Evolutionary conservation across 2,113 vertebrate species (phyloP), one percentile per base, ranked within the genome.

Genomic region (Corythoichthys intestinalis): DNA sequence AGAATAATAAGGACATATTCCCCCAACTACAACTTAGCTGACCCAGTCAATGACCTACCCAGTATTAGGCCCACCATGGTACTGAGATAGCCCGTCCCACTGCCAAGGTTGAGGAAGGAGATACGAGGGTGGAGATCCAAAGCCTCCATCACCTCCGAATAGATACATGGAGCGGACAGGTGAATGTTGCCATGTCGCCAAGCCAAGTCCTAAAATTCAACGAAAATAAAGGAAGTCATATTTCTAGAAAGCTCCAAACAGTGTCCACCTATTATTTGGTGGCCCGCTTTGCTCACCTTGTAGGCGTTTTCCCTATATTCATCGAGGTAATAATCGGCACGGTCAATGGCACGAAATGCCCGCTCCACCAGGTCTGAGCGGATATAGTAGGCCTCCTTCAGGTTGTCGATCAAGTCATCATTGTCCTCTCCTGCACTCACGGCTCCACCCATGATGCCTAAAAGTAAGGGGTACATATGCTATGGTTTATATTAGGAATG

Each of bases 71-170:
- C 97, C 62, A 98, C 97, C 97, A 99, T 98, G 63, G 96, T 98
- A 89, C 96, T 98, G 66, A 99, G 93, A 79, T 98, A 99, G 44
- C 97, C 97, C 0, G 97, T 99, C 66, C 97, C 97, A 38, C 97
- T 98, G 86, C 96, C 97, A 41, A 99, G 90, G 81, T 99, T 99
- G 72, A 98, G 91, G 84, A 99, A 98, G 0, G 97, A 98, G 66
- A 98, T 92, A 13, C 97, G 94, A 0, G 95, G 96, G 11, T 94
- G 94, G 37, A 99, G 90, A 63, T 99, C 95, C 88, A 99, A 76
- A 28, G 97, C 97, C 87, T 99, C 97, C 97, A 99, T 98, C 84
- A 99, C 97, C 81, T 99, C 97, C 0, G 97, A 99, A 91, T 98
- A 99, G 90, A 98, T 98, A 69, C 97, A 99, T 0, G 97, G 97